Evolutionary conservation across 1,140 invertebrate species (phyloP), one percentile per base, ranked within the genome.

Genomic region (Drosophila kepulauana): DNA sequence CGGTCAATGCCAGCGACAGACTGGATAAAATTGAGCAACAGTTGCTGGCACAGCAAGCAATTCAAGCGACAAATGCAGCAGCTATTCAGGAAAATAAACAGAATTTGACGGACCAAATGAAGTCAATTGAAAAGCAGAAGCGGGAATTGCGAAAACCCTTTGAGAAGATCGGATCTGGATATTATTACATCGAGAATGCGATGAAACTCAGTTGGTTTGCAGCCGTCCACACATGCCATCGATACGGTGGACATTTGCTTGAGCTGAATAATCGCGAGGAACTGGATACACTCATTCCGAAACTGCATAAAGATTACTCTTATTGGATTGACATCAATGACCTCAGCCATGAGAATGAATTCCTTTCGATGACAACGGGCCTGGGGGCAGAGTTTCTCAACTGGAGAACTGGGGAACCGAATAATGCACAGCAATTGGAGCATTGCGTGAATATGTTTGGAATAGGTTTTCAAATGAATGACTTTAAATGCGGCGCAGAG

Each of bases 301-400:
- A 63, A 25, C 38, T 70, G 5, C n/a, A 15, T 11, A 5, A 5
- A 0, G 3, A 3, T 8, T 1, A 15, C 2, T 1, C 0, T 1
- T 71, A 64, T 28, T 71, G 59, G 59, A 56, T 7, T 4, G 68
- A 71, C 15, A 28, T 56, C 1, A 64, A 64, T 13, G 41, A 56
- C 4, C 49, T 71, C 0, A 38, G 41, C 16, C 5, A 8, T 5
- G n/a, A 64, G 6, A 41, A 30, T 1, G 15, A 15, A 8, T 71
- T 38, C 13, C 15, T 45, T n/a, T 71, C 68, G 5, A 11, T 71
- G 8, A 71, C 30, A 6, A 30, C 59, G 0, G 68, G 68, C 0
- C 0, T 6, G 8, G 33, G 5, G 4, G 28, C 59, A 1, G 2
- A 3, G 2, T 71, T 38, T 11, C 5, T 28, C 1, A 46, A 5